A percentile compares a stretch with the other conserved stretches of the same genome.
Evolutionary conservation across 1,140 invertebrate species (phyloP).

Genomic region (Odontomachus brunneus): DNA sequence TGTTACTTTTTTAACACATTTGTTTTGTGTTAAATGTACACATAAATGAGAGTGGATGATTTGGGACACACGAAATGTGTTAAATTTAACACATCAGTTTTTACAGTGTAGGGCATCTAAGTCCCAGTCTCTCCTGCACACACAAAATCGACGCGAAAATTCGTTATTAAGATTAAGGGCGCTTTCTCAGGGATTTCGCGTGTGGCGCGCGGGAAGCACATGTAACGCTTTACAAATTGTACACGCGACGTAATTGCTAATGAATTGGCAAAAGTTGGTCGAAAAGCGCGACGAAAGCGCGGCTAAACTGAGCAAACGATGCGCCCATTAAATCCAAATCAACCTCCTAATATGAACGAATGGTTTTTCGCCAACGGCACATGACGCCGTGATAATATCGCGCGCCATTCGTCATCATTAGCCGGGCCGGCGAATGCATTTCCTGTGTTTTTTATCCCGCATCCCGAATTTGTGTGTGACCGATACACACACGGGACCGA

Average conservation of each 20-base stretch:
- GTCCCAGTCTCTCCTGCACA: too few species aligned
- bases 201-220: neutral
- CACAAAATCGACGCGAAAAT: too few species aligned
- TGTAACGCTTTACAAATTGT: neutral
- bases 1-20: too few species aligned
- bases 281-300: conserved; percentile 43
- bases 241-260: conserved; percentile 41
- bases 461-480: conserved; percentile 61
- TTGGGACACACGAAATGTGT: too few species aligned
- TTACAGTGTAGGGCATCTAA: too few species aligned
- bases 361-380: conserved; percentile 77
- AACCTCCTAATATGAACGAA: conserved; percentile 83
- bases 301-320: conserved; percentile 66
- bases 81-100: too few species aligned
- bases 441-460: conserved; percentile 76
- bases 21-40: too few species aligned
- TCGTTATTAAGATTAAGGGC: neutral
- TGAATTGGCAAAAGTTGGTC: conserved; percentile 52
- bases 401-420: conserved; percentile 81
- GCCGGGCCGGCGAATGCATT: conserved; percentile 75
- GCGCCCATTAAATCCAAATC: conserved; percentile 80
- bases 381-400: conserved; percentile 72
- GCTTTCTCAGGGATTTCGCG: neutral
- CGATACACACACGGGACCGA: conserved; percentile 33
- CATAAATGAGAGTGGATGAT: too few species aligned